Percentiles rank a stretch among this genome's conserved stretches.
Conservation (phyloP, 2,888 invertebrate species). For the Cryptocephalus moraei region DNA sequence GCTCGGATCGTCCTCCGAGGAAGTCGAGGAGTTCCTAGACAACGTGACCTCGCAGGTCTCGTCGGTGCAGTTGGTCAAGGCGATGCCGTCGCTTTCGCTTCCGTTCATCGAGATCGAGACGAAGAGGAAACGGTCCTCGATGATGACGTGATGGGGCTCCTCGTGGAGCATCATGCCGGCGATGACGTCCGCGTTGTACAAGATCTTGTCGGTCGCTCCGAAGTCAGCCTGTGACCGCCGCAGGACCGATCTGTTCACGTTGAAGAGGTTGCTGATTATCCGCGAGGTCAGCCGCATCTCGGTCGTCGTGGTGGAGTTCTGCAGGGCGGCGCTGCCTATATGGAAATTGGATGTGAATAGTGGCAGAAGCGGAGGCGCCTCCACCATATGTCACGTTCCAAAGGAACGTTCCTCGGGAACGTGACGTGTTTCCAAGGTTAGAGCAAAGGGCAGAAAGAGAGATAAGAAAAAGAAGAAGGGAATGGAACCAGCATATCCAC, state of each 20-base stretch:
- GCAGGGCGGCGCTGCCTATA: no score
- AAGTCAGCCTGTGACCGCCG: conserved; percentile 14
- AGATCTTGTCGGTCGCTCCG: conserved; percentile 17
- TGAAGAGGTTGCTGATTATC: conserved; percentile 40
- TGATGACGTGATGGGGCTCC: conserved; percentile 13
- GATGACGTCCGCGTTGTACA: conserved; percentile 17
- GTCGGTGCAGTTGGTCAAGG: conserved; percentile 29
- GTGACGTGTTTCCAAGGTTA: no score
- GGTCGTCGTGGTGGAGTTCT: neutral
- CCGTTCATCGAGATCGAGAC: conserved; percentile 29
- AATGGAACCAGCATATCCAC: no score
- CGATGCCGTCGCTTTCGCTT: conserved; percentile 35
- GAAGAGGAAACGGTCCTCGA: conserved; percentile 31
- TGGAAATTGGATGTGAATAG: no score
- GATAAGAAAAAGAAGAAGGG: no score
- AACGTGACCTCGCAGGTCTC: conserved; percentile 34
- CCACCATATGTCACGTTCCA: no score
- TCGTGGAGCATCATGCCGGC: conserved; percentile 1
- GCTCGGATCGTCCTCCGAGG: neutral
- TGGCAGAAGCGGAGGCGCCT: no score
- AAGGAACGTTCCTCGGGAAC: no score
- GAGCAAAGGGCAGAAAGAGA: no score
- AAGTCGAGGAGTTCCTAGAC: neutral
- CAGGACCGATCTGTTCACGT: conserved; percentile 12
- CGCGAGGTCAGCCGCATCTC: conserved; percentile 29